A percentile compares a stretch with the other conserved stretches of the same genome.
phyloP scores from a whole-genome alignment of 2,888 invertebrate genomes.

The Deilephila porcellus region DNA sequence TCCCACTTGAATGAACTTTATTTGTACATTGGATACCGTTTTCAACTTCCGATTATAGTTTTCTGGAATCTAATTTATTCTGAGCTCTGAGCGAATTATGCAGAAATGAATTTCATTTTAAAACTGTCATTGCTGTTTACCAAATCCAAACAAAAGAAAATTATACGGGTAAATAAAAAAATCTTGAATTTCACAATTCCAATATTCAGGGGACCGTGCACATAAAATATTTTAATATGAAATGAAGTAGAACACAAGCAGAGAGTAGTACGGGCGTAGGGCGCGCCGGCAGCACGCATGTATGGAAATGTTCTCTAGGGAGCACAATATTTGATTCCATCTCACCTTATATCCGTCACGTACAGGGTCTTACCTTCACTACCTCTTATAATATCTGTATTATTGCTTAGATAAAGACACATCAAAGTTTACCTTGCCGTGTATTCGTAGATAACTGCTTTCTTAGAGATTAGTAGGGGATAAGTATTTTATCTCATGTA shows the following conservation, averaged over 20 bases:
- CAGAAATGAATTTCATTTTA: neutral
- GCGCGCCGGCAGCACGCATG: constrained; percentile 16
- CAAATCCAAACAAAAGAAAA: neutral
- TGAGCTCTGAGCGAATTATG: neutral
- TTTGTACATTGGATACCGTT: constrained; percentile 68
- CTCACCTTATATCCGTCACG: constrained; percentile 67
- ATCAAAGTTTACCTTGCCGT: neutral
- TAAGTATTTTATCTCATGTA: neutral
- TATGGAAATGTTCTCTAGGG: constrained; percentile 48
- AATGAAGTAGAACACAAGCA: constrained; percentile 50
- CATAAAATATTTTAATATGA: constrained; percentile 58
- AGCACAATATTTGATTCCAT: constrained; percentile 68
- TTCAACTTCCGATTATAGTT: constrained; percentile 61
- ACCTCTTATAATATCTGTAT: constrained; percentile 48
- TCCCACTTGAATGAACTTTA: constrained; percentile 70
- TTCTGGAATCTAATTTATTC: constrained; percentile 38
- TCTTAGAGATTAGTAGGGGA: neutral
- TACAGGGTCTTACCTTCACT: constrained; percentile 48
- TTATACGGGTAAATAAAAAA: constrained; percentile 34
- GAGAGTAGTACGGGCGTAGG: constrained; percentile 32
- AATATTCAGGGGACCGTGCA: constrained; percentile 46
- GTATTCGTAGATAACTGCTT: neutral
- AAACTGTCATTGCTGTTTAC: neutral
- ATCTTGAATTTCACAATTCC: constrained; percentile 36
- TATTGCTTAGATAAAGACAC: neutral